phyloP scores from a whole-genome alignment of 2,113 vertebrate species.

The Puntigrus tetrazona region DNA sequence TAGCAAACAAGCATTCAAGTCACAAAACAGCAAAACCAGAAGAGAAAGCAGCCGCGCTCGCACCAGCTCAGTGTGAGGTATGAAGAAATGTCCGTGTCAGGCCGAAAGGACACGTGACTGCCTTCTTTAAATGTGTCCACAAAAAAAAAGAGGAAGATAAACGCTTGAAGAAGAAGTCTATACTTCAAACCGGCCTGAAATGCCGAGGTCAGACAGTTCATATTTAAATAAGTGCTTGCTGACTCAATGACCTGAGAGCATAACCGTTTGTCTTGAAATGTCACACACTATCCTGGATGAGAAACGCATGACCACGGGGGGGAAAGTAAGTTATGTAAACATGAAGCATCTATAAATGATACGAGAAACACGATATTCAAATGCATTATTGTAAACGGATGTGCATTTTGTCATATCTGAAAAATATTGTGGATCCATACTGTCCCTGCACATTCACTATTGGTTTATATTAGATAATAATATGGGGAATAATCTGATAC shows the following conservation, averaged over 20 bases:
- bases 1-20: constrained; percentile 70
- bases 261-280: constrained; percentile 43
- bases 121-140: constrained; percentile 13
- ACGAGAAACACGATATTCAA: not conserved
- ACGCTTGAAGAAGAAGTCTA: not conserved
- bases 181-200: constrained; percentile 15
- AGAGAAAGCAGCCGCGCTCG: constrained; percentile 56
- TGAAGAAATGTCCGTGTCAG: not conserved
- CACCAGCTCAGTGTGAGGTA: constrained; percentile 34
- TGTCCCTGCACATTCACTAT: not conserved
- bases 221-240: constrained; percentile 2
- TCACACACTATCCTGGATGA: constrained; percentile 8
- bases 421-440: not conserved
- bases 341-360: constrained; percentile 5
- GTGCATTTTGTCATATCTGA: not conserved
- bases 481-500: not conserved
- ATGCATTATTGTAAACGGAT: not conserved
- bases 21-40: constrained; percentile 47
- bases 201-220: constrained; percentile 12
- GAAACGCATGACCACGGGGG: not conserved
- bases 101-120: constrained; percentile 29
- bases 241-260: constrained; percentile 55
- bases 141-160: constrained; percentile 16
- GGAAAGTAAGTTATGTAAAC: not conserved
- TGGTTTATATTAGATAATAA: not conserved